Evolutionary conservation across 2,113 vertebrate genomes (phyloP), one percentile per base, ranked within the genome.

Genomic region (Myanophis thanlyinensis): DNA sequence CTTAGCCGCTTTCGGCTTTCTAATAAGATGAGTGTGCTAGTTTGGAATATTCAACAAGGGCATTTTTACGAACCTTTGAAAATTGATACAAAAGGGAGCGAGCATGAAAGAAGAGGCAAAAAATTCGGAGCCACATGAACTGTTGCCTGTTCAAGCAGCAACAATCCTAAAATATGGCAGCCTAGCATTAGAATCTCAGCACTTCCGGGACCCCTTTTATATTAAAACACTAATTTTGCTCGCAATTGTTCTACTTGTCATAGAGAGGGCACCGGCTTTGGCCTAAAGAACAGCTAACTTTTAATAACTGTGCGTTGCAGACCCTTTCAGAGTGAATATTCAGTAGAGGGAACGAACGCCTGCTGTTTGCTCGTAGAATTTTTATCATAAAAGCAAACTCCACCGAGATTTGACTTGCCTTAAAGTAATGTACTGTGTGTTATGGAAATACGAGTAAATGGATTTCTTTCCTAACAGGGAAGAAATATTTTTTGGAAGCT

Each of bases 131-230:
- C 85, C 62, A 90, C n/a, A 30, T 30, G 27, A 85, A 97, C 4
- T 51, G 85, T 90, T 94, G 89, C 51, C 25, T 67, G 93, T 89
- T 93, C 91, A 23, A 40, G 73, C 90, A 90, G 20, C 88, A 84
- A 3, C 85, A 56, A 88, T 94, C 94, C 94, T 89, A 91, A 95
- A 95, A 96, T 95, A 89, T 62, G 91, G 94, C 93, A 92, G 18
- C 51, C 48, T 49, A 87, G 40, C 80, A 93, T 52, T 87, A 89
- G 92, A 94, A 6, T 93, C 95, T 88, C 90, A 67, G 7, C 90
- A 92, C 44, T 94, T 54, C 44, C 7, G 25, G 59, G 91, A 25
- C 91, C 27, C 90, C 91, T 95, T 95, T 92, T 44, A 89, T 93
- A 93, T 95, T 86, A 86, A 93, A 95, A 87, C 92, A 27, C 46